Conservation (phyloP, 1,140 invertebrate species). For the Papilio helenus region DNA sequence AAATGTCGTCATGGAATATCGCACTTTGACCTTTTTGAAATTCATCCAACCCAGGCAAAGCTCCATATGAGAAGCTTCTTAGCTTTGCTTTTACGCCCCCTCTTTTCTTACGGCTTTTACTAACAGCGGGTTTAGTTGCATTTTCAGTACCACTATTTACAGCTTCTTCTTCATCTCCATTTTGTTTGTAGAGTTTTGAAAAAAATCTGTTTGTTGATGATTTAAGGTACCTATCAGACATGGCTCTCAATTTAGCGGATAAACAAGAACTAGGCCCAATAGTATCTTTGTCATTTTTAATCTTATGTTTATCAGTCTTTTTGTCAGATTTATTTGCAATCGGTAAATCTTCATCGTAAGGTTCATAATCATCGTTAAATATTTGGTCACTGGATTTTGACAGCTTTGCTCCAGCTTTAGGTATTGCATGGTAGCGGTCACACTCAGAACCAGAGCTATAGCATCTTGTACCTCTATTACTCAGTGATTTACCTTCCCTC, state of each 20-base stretch:
- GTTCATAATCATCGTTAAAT: slow-evolving; percentile 79
- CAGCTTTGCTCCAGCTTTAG: slow-evolving; percentile 73
- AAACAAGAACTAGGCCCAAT: slow-evolving; percentile 85
- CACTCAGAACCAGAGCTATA: slow-evolving; percentile 82
- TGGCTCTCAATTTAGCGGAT: slow-evolving; percentile 87
- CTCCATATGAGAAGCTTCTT: slow-evolving; percentile 90
- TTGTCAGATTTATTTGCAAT: slow-evolving; percentile 65
- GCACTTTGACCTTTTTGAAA: slow-evolving; percentile 86
- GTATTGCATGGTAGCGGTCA: slow-evolving; percentile 74
- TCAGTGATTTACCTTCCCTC: slow-evolving; percentile 73
- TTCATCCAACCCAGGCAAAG: slow-evolving; percentile 88
- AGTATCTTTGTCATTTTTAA: slow-evolving; percentile 78
- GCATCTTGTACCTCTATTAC: slow-evolving; percentile 75
- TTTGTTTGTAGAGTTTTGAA: slow-evolving; percentile 86
- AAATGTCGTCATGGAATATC: slow-evolving; percentile 83
- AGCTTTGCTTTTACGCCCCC: slow-evolving; percentile 85
- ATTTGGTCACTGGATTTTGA: slow-evolving; percentile 83
- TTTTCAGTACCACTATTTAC: slow-evolving; percentile 57
- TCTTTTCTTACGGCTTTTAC: slow-evolving; percentile 72
- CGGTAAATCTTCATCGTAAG: slow-evolving; percentile 56
- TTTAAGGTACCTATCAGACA: slow-evolving; percentile 88
- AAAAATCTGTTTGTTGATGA: slow-evolving; percentile 87
- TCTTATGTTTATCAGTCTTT: slow-evolving; percentile 81
- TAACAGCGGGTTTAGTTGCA: slow-evolving; percentile 67
- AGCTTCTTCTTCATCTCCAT: slow-evolving; percentile 64